Evolutionary conservation across 2,113 vertebrate genomes (phyloP).

Genomic region (Pyrgilauda ruficollis): DNA sequence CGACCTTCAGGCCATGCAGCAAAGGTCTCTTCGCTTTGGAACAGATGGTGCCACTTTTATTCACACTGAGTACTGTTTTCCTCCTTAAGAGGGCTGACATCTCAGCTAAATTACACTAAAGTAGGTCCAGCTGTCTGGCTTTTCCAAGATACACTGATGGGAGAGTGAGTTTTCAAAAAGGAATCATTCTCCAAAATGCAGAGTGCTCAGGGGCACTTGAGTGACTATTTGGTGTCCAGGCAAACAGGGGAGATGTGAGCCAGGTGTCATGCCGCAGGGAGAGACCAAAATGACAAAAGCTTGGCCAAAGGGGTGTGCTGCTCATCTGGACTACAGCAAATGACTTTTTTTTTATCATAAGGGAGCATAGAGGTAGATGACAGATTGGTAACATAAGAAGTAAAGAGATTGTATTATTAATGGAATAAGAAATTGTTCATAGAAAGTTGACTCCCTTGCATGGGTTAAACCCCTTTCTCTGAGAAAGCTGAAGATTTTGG

Average conservation of each 20-base stretch:
- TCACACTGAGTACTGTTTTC: neutral
- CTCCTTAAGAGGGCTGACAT: neutral
- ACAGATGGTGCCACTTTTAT: constrained; percentile 4
- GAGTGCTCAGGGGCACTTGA: neutral
- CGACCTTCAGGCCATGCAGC: constrained; percentile 20
- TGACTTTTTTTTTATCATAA: neutral
- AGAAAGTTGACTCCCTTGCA: neutral
- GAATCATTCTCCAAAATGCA: neutral
- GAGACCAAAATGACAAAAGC: neutral
- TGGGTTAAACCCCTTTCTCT: neutral
- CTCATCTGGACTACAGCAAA: neutral
- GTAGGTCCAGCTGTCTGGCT: neutral
- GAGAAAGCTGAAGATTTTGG: neutral
- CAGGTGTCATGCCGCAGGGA: neutral
- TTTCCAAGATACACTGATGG: neutral
- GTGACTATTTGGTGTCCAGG: neutral
- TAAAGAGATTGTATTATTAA: neutral
- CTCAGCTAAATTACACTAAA: neutral
- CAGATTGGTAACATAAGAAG: neutral
- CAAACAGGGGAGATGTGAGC: neutral
- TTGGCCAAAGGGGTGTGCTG: neutral
- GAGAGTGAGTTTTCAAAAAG: neutral
- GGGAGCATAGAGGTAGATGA: neutral
- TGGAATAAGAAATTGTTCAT: neutral
- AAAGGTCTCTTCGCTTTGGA: neutral